Percentiles rank a stretch among this genome's conserved stretches.
Evolutionary conservation across 2,113 vertebrate genomes (phyloP).

Genomic region (Sturnira hondurensis): DNA sequence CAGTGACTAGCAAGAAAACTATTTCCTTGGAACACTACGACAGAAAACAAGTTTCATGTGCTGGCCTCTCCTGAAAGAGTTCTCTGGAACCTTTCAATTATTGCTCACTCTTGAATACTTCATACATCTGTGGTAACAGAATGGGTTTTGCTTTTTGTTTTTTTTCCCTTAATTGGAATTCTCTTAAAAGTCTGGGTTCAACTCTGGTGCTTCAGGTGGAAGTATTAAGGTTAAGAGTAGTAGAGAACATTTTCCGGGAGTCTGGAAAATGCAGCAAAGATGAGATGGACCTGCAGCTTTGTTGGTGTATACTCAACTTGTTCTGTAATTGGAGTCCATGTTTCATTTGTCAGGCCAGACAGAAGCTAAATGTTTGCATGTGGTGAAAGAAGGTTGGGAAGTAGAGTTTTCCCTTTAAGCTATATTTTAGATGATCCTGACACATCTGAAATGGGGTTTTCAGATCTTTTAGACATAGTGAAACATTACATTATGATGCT

Average conservation of each 20-base stretch:
- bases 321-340: neutral
- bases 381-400: neutral
- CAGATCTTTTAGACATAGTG: neutral
- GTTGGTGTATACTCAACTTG: neutral
- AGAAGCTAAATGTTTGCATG: neutral
- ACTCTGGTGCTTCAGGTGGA: neutral
- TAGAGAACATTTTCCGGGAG: neutral
- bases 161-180: neutral
- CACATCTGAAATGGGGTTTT: neutral
- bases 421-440: neutral
- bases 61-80: neutral
- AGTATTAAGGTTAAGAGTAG: neutral
- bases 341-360: neutral
- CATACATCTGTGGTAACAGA: neutral
- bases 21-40: conserved; percentile 24
- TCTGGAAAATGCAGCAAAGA: neutral
- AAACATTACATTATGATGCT: neutral
- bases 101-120: neutral
- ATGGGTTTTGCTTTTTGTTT: neutral
- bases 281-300: neutral
- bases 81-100: neutral
- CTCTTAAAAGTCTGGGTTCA: neutral
- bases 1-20: conserved; percentile 62
- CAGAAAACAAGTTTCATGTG: neutral
- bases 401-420: neutral